Percentiles rank a stretch among this genome's conserved stretches.
Conservation (phyloP, 2,797 vertebrate genomes). For the Gorsachius magnificus region DNA sequence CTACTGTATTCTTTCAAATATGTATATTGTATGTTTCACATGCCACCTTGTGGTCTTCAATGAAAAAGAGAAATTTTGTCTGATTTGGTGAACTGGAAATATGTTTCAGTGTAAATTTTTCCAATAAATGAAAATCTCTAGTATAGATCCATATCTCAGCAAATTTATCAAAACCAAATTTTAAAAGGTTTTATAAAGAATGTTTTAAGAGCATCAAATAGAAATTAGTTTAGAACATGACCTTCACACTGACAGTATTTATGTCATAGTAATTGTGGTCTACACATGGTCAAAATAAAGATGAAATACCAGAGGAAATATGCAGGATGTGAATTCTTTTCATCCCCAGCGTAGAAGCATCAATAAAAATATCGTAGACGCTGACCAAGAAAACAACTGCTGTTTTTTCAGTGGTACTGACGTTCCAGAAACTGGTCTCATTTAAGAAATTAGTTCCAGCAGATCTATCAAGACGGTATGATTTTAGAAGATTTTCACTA, state of each 20-base stretch:
- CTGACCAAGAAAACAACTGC: neutral
- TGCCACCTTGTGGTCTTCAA: conserved; percentile 62
- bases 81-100: neutral
- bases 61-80: neutral
- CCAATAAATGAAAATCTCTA: neutral
- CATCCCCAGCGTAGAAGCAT: neutral
- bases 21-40: neutral
- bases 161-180: neutral
- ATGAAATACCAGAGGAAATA: neutral
- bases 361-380: neutral
- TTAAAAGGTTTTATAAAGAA: neutral
- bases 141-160: neutral
- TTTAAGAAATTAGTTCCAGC: neutral
- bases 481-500: neutral
- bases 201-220: neutral
- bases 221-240: neutral
- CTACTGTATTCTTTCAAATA: neutral
- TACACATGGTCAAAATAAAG: neutral
- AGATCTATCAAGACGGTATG: neutral
- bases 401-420: neutral
- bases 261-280: neutral
- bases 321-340: neutral
- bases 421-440: neutral
- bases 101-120: neutral
- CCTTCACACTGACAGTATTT: neutral